Conservation (phyloP, 2,113 vertebrate species). For the Dasyornis broadbenti region DNA sequence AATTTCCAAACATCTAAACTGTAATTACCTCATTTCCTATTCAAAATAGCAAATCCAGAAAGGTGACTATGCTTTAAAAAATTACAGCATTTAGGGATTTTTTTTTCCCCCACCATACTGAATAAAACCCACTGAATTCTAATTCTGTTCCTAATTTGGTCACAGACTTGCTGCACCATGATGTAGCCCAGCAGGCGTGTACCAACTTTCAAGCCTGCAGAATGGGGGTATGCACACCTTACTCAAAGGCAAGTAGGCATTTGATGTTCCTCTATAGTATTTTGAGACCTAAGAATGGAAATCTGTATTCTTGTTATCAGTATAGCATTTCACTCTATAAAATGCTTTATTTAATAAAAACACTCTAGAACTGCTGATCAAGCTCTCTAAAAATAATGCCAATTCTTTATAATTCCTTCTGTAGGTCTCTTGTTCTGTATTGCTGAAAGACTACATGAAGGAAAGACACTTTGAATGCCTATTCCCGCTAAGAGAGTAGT, state of each 20-base stretch:
- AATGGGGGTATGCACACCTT: not conserved
- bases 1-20: not conserved
- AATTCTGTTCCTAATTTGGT: not conserved
- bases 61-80: not conserved
- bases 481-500: not conserved
- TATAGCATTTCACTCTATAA: not conserved
- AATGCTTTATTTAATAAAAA: not conserved
- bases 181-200: not conserved
- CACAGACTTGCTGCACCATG: not conserved
- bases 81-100: not conserved
- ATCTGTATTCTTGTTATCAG: not conserved
- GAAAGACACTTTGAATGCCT: not conserved
- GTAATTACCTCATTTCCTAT: not conserved
- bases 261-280: not conserved
- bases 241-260: not conserved
- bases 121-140: not conserved
- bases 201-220: not conserved
- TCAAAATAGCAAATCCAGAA: not conserved
- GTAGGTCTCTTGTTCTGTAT: not conserved
- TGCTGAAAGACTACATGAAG: not conserved
- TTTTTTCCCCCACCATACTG: not conserved
- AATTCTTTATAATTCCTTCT: not conserved
- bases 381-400: not conserved
- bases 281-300: not conserved
- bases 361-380: not conserved